Base-by-base conservation (phyloP, 2,113 vertebrate species). In the Thunnus thynnus region DNA sequence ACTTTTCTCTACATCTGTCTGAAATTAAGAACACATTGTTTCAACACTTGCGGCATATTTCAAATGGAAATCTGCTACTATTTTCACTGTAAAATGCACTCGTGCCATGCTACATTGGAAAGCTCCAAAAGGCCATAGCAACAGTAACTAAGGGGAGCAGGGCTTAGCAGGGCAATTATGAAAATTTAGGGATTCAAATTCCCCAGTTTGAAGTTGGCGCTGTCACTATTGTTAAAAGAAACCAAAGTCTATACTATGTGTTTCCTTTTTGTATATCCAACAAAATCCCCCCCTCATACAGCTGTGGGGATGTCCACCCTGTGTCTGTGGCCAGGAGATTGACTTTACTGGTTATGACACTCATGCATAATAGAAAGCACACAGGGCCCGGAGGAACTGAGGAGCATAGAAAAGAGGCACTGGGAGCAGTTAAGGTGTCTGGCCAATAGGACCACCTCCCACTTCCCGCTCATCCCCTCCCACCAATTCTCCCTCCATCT, bases 321-420 rank as follows among this genome's bases (percentile, higher is more conserved):
- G 75, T 55, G 48, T 71, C 60, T 83, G 70, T 13, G 61, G 72
- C 73, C 85, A 61, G 69, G 51, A 76, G 54, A 85, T 76, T 66
- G 32, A 83, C 80, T 83, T 58, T 44, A 57, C 46, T 73, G 72
- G 50, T 83, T 86, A 76, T 83, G 83, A 89, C 83, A 85, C 64
- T 83, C 88, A 81, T 90, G 72, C 78, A 92, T 90, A 85, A 92
- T 88, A 79, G 83, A 92, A 72, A 68, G 78, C 30, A 44, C 69
- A 61, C 36, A 13, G 13, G 36, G 44, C 57, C 50, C 51, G 8
- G 17, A 69, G 82, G 78, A 82, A 64, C 68, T 30, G 70, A 73
- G 50, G 75, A 74, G 62, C 58, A 51, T 20, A 44, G 70, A 80
- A 72, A 55, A 80, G 27, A 75, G 41, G 54, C 54, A 11, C 18